Conservation (phyloP, 1,140 invertebrate species). For the Pogonomyrmex californicus region DNA sequence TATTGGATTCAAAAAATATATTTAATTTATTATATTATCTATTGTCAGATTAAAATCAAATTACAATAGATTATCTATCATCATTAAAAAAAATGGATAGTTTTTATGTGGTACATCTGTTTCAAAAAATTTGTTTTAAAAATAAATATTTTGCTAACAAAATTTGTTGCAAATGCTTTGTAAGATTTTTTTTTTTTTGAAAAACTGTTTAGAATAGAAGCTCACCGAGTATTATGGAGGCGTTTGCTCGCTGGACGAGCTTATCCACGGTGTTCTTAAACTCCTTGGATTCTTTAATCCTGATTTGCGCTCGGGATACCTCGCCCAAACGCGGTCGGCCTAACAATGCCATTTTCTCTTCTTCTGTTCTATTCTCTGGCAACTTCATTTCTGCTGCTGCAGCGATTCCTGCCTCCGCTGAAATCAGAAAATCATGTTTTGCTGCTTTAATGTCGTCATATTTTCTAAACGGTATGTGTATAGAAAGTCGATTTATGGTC, state of each 20-base stretch:
- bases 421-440: slow-evolving; percentile 74
- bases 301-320: slow-evolving; percentile 93
- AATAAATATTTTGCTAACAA: no score
- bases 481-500: slow-evolving; percentile 22
- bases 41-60: no score
- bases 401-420: slow-evolving; percentile 89
- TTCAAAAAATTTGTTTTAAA: no score
- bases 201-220: background rate
- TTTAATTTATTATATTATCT: no score
- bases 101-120: no score
- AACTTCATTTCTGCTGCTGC: slow-evolving; percentile 89
- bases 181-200: no score
- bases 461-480: background rate
- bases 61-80: no score
- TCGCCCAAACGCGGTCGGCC: slow-evolving; percentile 97
- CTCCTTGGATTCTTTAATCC: slow-evolving; percentile 98
- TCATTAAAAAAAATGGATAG: no score
- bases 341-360: slow-evolving; percentile 96
- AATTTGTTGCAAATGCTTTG: no score
- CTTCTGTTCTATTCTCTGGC: slow-evolving; percentile 89
- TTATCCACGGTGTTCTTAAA: slow-evolving; percentile 99
- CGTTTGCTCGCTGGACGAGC: slow-evolving; percentile 98
- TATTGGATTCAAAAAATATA: no score
- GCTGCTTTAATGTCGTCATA: slow-evolving; percentile 34
- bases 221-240: slow-evolving; percentile 94